Evolutionary conservation across 2,797 vertebrate genomes (phyloP).

Genomic region (Sardinella longiceps): DNA sequence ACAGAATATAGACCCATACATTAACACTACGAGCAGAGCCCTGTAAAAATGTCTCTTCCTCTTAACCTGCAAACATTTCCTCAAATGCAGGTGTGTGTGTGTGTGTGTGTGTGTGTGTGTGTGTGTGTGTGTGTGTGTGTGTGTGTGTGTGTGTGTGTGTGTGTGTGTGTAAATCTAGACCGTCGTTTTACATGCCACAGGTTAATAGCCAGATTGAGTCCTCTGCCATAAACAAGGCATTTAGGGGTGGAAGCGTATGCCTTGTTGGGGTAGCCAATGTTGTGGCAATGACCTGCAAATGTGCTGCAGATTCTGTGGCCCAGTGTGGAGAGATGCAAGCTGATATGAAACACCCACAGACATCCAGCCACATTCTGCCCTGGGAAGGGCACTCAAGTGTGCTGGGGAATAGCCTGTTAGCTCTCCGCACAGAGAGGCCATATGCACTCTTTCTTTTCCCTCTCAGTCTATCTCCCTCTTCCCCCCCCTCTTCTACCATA

Average conservation of each 20-base stretch:
- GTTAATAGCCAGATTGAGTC: background rate
- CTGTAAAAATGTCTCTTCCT: background rate
- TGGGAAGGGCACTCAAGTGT: background rate
- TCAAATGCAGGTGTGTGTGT: background rate
- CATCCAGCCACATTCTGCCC: background rate
- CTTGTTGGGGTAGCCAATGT: too few species aligned
- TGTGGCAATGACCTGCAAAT: background rate
- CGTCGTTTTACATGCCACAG: too few species aligned
- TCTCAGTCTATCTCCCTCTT: background rate
- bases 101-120: background rate
- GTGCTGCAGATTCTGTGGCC: background rate
- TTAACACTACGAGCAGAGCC: background rate
- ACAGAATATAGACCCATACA: background rate
- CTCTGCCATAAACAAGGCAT: background rate
- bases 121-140: slow-evolving; percentile 11
- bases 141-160: background rate
- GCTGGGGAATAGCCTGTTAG: slow-evolving; percentile 20
- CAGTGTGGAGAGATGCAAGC: background rate
- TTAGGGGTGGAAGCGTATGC: too few species aligned
- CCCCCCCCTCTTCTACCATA: slow-evolving; percentile 6
- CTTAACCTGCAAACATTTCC: background rate
- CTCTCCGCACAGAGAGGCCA: slow-evolving; percentile 4
- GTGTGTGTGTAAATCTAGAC: background rate
- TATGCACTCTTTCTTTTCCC: background rate
- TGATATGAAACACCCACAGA: background rate